A percentile compares a stretch with the other conserved stretches of the same genome.
Conservation (phyloP, 2,888 invertebrate genomes). For the Bellardia bayeri region DNA sequence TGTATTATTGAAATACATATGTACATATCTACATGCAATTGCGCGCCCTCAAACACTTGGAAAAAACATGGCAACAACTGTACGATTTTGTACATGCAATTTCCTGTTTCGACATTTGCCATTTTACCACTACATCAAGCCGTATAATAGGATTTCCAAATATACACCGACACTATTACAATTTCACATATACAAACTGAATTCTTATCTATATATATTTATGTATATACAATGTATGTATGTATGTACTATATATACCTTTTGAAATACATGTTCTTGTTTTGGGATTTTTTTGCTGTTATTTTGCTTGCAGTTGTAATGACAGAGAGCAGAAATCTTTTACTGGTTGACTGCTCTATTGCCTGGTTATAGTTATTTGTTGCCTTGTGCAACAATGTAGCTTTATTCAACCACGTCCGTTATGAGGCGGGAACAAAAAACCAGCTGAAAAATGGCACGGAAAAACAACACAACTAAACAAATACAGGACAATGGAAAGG, state of each 20-base stretch:
- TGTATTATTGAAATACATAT: conserved; percentile 53
- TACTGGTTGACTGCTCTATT: conserved; percentile 57
- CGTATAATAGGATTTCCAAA: not conserved
- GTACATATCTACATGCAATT: not conserved
- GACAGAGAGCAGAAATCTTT: conserved; percentile 24
- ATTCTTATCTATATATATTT: too few relatives aligned
- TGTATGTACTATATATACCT: not conserved
- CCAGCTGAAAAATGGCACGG: conserved; percentile 15
- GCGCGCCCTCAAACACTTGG: conserved; percentile 54
- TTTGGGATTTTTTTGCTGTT: not conserved
- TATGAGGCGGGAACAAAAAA: conserved; percentile 33
- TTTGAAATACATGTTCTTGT: conserved; percentile 28
- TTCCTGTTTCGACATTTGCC: conserved; percentile 72
- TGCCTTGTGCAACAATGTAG: conserved; percentile 59
- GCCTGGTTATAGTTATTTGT: conserved; percentile 35
- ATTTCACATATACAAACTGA: not conserved
- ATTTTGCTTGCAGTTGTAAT: conserved; percentile 48
- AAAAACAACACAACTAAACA: not conserved
- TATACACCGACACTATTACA: not conserved
- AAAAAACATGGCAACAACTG: conserved; percentile 25
- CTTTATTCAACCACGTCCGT: conserved; percentile 67
- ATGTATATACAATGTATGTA: not conserved
- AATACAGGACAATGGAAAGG: conserved; percentile 4
- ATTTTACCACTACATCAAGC: conserved; percentile 51
- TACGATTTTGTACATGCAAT: conserved; percentile 66